phyloP scores from a whole-genome alignment of 2,113 vertebrate species.

The Takifugu flavidus region DNA sequence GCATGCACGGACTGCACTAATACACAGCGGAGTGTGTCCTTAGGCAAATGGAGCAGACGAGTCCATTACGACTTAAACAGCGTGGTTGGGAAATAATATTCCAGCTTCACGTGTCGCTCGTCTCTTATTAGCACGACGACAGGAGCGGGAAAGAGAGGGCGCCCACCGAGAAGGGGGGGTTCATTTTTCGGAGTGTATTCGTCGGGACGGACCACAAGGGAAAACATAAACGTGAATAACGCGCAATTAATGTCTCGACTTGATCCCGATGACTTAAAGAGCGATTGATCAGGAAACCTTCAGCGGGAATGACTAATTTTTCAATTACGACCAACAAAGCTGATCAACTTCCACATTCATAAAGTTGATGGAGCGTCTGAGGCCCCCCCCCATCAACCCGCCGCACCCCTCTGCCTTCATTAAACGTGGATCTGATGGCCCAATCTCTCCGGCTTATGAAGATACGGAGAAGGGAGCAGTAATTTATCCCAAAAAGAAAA shows the following conservation, averaged over 20 bases:
- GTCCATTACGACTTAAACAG: background rate
- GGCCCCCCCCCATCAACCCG: constrained; percentile 37
- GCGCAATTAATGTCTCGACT: no score
- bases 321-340: constrained; percentile 53
- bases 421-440: constrained; percentile 36
- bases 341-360: constrained; percentile 61
- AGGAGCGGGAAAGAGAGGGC: no score
- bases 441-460: constrained; percentile 29
- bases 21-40: constrained; percentile 7
- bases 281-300: no score
- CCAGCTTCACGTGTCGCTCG: constrained; percentile 3
- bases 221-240: no score
- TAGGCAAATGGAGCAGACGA: constrained; percentile 17
- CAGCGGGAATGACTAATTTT: background rate
- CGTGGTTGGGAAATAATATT: background rate
- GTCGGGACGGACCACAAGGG: no score
- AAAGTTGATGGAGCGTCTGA: constrained; percentile 62
- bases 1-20: constrained; percentile 16
- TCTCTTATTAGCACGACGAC: background rate
- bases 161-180: no score
- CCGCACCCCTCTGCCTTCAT: constrained; percentile 37
- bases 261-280: no score
- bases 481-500: constrained; percentile 40
- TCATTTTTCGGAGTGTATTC: no score
- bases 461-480: constrained; percentile 26